Conservation (phyloP, 2,888 invertebrate genomes). For the Hydraecia micacea region DNA sequence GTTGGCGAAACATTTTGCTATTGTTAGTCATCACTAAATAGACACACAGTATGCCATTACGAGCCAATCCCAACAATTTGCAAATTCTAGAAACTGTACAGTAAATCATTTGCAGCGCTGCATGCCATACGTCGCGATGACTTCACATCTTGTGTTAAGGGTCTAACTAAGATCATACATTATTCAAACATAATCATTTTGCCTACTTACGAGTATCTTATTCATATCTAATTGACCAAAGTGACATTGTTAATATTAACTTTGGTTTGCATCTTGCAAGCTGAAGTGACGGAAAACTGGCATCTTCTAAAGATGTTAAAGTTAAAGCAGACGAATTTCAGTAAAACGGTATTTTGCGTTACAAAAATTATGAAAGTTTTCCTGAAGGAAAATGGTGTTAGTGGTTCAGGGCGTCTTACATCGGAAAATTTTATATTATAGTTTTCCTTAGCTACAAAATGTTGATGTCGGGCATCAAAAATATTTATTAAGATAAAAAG, state of each 20-base stretch:
- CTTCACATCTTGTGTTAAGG: background rate
- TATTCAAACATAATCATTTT: background rate
- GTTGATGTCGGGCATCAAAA: background rate
- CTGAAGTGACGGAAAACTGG: background rate
- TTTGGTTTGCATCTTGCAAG: too few relatives aligned
- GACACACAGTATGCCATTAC: background rate
- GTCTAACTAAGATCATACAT: background rate
- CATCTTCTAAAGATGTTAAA: too few relatives aligned
- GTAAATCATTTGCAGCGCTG: slow-evolving; percentile 15
- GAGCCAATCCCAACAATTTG: slow-evolving; percentile 6
- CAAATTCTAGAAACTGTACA: slow-evolving; percentile 27
- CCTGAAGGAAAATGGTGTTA: background rate
- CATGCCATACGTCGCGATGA: background rate
- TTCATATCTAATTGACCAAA: background rate
- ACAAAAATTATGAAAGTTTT: background rate
- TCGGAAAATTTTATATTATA: background rate
- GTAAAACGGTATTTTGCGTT: background rate
- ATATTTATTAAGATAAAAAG: too few relatives aligned
- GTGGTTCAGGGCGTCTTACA: background rate
- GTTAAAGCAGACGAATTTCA: background rate
- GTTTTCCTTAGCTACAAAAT: background rate
- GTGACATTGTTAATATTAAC: background rate
- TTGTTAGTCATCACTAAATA: background rate
- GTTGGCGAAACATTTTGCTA: background rate
- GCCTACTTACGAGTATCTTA: background rate